Evolutionary conservation across 2,888 invertebrate genomes (phyloP).

Genomic region (Yponomeuta evonymella): DNA sequence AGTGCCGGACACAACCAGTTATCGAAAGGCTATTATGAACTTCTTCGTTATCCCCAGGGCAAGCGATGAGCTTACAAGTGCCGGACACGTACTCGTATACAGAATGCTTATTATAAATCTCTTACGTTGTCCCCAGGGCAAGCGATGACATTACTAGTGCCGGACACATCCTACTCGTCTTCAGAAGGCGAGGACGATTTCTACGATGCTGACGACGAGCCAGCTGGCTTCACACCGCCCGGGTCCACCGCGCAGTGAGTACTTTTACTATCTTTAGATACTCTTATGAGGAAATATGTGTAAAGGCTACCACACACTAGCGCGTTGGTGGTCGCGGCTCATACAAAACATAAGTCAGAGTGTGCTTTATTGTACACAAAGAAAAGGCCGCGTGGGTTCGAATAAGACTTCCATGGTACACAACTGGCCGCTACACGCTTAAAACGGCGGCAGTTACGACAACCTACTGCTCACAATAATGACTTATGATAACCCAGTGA

Average conservation of each 20-base stretch:
- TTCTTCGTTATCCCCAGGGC: constrained; percentile 35
- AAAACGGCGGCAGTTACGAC: too few relatives aligned
- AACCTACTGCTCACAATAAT: too few relatives aligned
- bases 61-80: constrained; percentile 56
- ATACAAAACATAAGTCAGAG: too few relatives aligned
- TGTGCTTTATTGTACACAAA: too few relatives aligned
- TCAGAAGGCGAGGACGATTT: constrained; percentile 97
- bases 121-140: constrained; percentile 37
- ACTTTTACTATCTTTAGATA: neutral
- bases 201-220: constrained; percentile 92
- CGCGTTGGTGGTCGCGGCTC: too few relatives aligned
- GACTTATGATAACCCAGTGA: too few relatives aligned
- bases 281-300: neutral
- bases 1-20: constrained; percentile 83
- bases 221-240: constrained; percentile 35
- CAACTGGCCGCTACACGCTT: too few relatives aligned
- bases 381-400: too few relatives aligned
- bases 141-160: constrained; percentile 82
- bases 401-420: neutral
- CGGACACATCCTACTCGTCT: constrained; percentile 97
- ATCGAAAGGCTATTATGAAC: too few relatives aligned
- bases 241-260: neutral
- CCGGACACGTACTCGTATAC: too few relatives aligned
- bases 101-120: too few relatives aligned
- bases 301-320: too few relatives aligned